Conservation (phyloP, 2,888 invertebrate genomes). For the Andrena haemorrhoa region DNA sequence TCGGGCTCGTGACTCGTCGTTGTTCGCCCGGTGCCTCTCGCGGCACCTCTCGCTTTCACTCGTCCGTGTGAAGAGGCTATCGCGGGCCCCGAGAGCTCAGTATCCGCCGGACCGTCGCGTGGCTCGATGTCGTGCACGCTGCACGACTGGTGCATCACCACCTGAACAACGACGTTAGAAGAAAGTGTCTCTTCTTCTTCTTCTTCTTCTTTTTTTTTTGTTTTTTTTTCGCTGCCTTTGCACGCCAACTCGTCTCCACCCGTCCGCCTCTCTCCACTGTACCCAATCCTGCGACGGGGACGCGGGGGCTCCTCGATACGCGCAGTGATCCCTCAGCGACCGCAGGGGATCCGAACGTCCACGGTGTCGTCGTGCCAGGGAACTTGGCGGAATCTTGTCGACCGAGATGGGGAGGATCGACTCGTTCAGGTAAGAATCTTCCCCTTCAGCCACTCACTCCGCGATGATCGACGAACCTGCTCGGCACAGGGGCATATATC, state of each 20-base stretch:
- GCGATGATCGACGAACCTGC: too few relatives aligned
- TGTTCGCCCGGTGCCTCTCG: constrained; percentile 50
- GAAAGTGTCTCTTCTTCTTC: constrained; percentile 32
- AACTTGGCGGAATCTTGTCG: background rate
- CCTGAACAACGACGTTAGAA: constrained; percentile 6
- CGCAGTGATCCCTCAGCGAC: background rate
- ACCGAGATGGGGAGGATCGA: constrained; percentile 75
- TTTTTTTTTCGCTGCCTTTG: background rate
- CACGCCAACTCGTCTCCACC: background rate
- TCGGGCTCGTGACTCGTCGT: constrained; percentile 54
- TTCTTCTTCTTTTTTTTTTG: background rate
- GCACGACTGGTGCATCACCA: constrained; percentile 70
- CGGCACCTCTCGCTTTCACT: constrained; percentile 78
- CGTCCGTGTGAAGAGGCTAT: constrained; percentile 72
- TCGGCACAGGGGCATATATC: too few relatives aligned
- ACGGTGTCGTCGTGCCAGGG: background rate
- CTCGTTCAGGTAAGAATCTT: constrained; percentile 73
- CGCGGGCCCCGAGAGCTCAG: constrained; percentile 66
- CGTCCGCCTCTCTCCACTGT: too few relatives aligned
- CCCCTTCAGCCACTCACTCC: background rate
- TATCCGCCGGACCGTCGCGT: constrained; percentile 74
- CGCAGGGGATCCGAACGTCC: background rate
- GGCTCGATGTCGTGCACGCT: constrained; percentile 73
- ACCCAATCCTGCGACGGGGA: background rate
- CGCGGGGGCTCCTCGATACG: background rate